Evolutionary conservation across 2,888 invertebrate genomes (phyloP).

Genomic region (Eilema caniola): DNA sequence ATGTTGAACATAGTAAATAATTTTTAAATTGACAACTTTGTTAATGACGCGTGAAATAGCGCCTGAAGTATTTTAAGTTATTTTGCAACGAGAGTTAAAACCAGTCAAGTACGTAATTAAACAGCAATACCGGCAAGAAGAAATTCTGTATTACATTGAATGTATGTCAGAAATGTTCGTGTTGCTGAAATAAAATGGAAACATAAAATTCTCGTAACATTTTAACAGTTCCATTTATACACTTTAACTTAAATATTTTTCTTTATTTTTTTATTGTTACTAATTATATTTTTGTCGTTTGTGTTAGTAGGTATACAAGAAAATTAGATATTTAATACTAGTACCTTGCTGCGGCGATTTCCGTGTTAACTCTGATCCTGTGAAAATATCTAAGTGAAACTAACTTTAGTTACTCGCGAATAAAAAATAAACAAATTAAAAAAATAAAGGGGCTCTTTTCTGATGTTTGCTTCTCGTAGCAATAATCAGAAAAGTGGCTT

Average conservation of each 20-base stretch:
- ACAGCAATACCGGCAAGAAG: constrained; percentile 28
- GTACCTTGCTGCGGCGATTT: no score
- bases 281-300: no score
- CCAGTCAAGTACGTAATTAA: constrained; percentile 35
- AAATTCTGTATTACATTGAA: constrained; percentile 29
- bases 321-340: no score
- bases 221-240: constrained; percentile 14
- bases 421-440: no score
- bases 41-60: constrained; percentile 60
- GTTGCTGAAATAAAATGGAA: constrained; percentile 12
- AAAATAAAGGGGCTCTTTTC: no score
- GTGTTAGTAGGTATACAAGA: no score
- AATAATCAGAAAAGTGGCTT: no score
- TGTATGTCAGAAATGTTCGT: constrained; percentile 19
- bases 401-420: no score
- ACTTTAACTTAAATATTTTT: not conserved
- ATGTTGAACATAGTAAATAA: constrained; percentile 60
- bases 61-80: constrained; percentile 55
- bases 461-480: no score
- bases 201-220: constrained; percentile 14
- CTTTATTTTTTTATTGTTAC: not conserved
- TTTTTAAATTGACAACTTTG: constrained; percentile 55
- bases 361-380: no score
- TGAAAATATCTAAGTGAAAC: no score
- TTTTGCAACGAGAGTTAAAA: constrained; percentile 37